Base-by-base conservation (phyloP, 2,113 vertebrate genomes). In the Narcine bancroftii region DNA sequence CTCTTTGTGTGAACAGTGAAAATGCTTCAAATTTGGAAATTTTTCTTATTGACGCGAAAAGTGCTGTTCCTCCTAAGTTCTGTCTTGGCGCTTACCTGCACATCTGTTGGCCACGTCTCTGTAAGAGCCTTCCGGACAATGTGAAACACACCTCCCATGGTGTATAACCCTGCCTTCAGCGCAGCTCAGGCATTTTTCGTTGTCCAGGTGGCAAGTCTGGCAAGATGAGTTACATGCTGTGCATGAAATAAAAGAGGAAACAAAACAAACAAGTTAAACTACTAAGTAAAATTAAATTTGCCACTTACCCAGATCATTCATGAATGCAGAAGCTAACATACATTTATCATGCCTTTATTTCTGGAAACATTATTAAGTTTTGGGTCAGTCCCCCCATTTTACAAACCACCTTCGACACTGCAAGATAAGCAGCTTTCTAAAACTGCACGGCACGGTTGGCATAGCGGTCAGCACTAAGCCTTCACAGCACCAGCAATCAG, bases 141-240 rank as follows among this genome's bases (percentile, higher is more conserved):
- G 95, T 0, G 94, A 92, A 71, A 97, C 0, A 93, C 99, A 99
- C 93, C 93, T 95, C 92, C 97, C 98, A 71, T 94, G 93, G 71
- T 97, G 96, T 87, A 98, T 60, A 6, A 96, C 93, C 3, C 93
- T 94, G 29, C 94, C 96, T 0, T 93, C 85, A 6, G 95, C 93
- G 85, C 99, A 99, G 95, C 93, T 96, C 92, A 96, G 94, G 92
- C 99, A 99, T 17, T 93, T 92, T 91, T 94, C 95, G 33, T 95
- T 95, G 92, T 95, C 95, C 1, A 96, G 94, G 87, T 96, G 96
- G 95, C 99, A 99, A 0, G 95, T 96, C 83, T 95, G 95, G 63
- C 99, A 99, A 92, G 95, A 97, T 2, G 93, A 92, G 76, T 97
- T 97, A 91, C 99, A 99, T 45, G 96, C 98, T 99, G 95, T 60